Evolutionary conservation across 2,113 vertebrate genomes (phyloP), one percentile per base, ranked within the genome.

Genomic region (Protobothrops mucrosquamatus): DNA sequence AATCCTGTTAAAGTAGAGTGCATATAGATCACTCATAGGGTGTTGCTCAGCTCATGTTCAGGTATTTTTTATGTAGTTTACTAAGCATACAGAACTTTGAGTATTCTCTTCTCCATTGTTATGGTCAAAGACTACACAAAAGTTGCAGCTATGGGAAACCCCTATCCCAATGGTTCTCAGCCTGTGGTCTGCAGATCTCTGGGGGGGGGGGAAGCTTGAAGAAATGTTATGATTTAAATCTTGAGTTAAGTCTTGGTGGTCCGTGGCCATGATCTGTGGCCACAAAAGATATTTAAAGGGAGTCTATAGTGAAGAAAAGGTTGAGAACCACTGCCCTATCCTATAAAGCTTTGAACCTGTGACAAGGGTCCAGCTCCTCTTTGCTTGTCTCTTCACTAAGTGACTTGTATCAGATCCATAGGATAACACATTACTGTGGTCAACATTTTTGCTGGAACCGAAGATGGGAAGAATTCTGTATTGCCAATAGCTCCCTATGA

Each of bases 351-450:
- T 11, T 46, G 55, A 95, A 95, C 14, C 64, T 3, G 93, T 93
- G 22, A 3, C 29, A n/a, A 1, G 51, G 0, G 0, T 64, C 1
- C 6, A 4, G 22, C 56, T 90, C 26, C 14, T 69, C 48, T 48
- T 51, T 26, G 26, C 5, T 46, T 51, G 46, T 14, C 89, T 90
- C 29, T 22, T 9, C 46, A 51, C 18, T 43, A 22, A 81, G 7
- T 81, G 74, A 43, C 18, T 43, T 81, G 34, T 43, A n/a, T 43
- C 89, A 57, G 57, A 6, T 89, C 12, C 23, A 46, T 29, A 61
- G 26, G 89, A 18, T 26, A 90, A 46, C 15, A 90, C 14, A 57
- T 56, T 39, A 23, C 9, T 39, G 20, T 34, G n/a, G 48, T 22
- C 9, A 89, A 57, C 55, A 26, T 57, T 89, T 56, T 89, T 89